Evolutionary conservation across 2,888 invertebrate genomes (phyloP), one percentile per base, ranked within the genome.

Genomic region (Conops quadrifasciatus): DNA sequence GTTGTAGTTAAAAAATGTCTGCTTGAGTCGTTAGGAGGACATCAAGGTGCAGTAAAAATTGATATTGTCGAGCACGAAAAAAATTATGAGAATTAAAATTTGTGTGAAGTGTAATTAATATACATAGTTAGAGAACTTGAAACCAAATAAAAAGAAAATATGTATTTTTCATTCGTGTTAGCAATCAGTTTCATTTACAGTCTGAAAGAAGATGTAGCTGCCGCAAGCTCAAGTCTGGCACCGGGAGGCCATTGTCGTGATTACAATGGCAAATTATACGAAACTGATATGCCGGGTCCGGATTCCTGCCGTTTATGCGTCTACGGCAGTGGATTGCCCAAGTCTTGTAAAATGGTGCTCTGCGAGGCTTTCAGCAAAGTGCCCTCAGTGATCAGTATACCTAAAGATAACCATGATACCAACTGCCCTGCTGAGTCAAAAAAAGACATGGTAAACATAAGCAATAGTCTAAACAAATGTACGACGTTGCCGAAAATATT

Each of bases 281-380:
- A 91, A 72, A 91, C 91, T 81, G 94, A 93, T 81, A 92, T 93
- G 78, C 94, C 94, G 62, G 95, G 95, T 51, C 94, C 94, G 63
- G 94, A 95, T 86, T 92, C 93, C 26, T 96, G 96, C 83, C 93
- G 92, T 21, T 88, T 93, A 30, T 96, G 96, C 84, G 90, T 93
- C 77, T 96, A 96, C 87, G 93, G 94, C 83, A 92, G 93, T 87
- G 95, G 95, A 11, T 89, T 91, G 80, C 92, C 94, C 28, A 93
- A 93, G 85, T 91, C 82, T 9, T 86, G 88, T 82, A 94, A 94
- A 86, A 92, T 94, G 76, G 94, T 95, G 21, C 88, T 94, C 69
- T 96, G 96, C 86, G 93, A 94, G 67, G 94, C 94, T 67, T 95
- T 93, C 68, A 92, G 93, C 90, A 93, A 94, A 80, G 86, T 85